These are phyloP conservation scores for Parotia lawesii DNA, from an alignment of 2,113 vertebrate species.

Conservation along the genomic window DNA sequence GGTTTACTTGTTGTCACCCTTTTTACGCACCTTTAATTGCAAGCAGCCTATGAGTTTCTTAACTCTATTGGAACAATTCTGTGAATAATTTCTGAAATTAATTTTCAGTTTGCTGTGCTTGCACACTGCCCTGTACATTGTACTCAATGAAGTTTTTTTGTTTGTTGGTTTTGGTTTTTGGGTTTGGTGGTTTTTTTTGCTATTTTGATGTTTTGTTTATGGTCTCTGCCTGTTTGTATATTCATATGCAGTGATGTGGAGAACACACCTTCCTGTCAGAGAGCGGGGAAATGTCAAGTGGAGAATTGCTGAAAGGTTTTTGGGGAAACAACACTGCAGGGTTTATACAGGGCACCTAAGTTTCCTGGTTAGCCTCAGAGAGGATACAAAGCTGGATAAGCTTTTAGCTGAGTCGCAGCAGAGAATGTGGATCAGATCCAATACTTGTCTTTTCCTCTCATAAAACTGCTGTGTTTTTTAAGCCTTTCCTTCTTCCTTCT, in stretches of 20 bases:
- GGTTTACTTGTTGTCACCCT: not conserved
- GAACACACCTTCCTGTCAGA: not conserved
- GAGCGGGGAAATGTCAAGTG: not conserved
- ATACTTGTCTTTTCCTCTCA: not conserved
- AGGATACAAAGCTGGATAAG: not conserved
- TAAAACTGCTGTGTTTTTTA: not conserved
- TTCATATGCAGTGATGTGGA: not conserved
- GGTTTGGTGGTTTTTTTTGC: not conserved
- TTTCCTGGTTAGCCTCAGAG: not conserved
- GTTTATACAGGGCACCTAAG: not conserved
- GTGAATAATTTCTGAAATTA: not conserved
- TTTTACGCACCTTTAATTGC: not conserved
- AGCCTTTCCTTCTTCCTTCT: not conserved
- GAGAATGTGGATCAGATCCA: not conserved
- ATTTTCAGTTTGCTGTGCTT: not conserved
- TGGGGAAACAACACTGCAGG: not conserved
- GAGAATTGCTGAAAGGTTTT: not conserved
- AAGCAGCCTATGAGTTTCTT: not conserved
- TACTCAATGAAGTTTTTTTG: not conserved
- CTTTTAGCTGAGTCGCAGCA: not conserved
- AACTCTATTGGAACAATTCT: not conserved
- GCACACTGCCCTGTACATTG: not conserved
- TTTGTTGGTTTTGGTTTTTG: not conserved
- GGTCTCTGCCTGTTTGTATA: not conserved
- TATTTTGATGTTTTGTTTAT: not conserved